Conservation (phyloP, 2,888 invertebrate genomes). For the Resseliella maxima region DNA sequence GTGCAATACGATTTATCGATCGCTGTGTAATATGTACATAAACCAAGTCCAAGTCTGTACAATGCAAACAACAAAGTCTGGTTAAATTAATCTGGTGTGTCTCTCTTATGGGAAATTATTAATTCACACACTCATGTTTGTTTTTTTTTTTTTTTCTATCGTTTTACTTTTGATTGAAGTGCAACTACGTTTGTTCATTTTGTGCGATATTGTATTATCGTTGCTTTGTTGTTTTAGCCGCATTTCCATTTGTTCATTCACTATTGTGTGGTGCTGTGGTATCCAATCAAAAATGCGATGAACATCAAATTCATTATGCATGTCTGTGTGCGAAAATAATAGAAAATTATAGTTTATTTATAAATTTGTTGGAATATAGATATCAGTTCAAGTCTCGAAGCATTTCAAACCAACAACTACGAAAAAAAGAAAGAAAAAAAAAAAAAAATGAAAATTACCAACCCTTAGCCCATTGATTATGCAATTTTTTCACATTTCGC, state of each 20-base stretch:
- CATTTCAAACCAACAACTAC: too few species aligned
- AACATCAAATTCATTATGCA: background rate
- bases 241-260: conserved; percentile 11
- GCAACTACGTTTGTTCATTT: background rate
- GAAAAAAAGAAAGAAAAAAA: too few species aligned
- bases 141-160: background rate
- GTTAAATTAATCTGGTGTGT: background rate
- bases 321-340: conserved; percentile 6
- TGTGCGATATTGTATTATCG: background rate
- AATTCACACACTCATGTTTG: background rate
- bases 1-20: background rate
- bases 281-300: background rate
- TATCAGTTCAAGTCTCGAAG: background rate
- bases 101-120: conserved; percentile 6
- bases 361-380: background rate
- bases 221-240: background rate
- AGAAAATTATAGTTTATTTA: background rate
- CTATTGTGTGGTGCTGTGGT: background rate
- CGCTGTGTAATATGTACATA: background rate
- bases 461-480: background rate
- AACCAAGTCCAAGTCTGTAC: background rate
- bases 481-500: background rate
- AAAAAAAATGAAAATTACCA: too few species aligned
- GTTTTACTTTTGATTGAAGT: background rate
- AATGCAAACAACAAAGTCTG: conserved; percentile 4